Evolutionary conservation across 2,113 vertebrate genomes (phyloP).

Genomic region (Rhinopithecus roxellana): DNA sequence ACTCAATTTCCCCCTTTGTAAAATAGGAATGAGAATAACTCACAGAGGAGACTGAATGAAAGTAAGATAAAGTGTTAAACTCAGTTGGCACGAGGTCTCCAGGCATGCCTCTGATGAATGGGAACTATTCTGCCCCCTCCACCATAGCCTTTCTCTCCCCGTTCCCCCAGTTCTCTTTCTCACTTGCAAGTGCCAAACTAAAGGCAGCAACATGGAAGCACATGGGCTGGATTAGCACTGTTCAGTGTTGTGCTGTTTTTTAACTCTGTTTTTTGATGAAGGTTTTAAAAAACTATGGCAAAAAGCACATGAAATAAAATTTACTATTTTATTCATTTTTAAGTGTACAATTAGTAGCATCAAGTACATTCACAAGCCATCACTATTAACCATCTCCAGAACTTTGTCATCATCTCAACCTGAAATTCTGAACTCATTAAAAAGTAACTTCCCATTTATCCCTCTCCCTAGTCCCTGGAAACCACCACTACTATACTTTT

Average conservation of each 20-base stretch:
- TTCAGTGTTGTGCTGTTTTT: not conserved
- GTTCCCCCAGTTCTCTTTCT: fast-evolving
- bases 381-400: not conserved
- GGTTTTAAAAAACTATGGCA: not conserved
- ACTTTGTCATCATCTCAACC: not conserved
- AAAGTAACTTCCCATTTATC: not conserved
- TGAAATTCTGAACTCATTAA: not conserved
- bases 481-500: not conserved
- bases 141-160: fast-evolving
- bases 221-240: not conserved
- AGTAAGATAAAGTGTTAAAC: not conserved
- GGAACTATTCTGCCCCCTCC: not conserved
- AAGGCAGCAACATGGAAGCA: not conserved
- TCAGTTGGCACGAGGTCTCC: not conserved
- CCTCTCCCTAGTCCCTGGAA: not conserved
- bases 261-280: not conserved
- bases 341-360: not conserved
- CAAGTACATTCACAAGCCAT: not conserved
- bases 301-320: not conserved
- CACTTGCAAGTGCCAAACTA: not conserved
- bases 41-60: not conserved
- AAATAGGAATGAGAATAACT: not conserved
- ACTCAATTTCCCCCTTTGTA: not conserved
- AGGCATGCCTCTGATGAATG: not conserved
- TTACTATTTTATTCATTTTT: not conserved